A percentile compares a stretch with the other conserved stretches of the same genome.
Evolutionary conservation across 2,797 vertebrate species (phyloP).

Genomic region (Fundulus diaphanus): DNA sequence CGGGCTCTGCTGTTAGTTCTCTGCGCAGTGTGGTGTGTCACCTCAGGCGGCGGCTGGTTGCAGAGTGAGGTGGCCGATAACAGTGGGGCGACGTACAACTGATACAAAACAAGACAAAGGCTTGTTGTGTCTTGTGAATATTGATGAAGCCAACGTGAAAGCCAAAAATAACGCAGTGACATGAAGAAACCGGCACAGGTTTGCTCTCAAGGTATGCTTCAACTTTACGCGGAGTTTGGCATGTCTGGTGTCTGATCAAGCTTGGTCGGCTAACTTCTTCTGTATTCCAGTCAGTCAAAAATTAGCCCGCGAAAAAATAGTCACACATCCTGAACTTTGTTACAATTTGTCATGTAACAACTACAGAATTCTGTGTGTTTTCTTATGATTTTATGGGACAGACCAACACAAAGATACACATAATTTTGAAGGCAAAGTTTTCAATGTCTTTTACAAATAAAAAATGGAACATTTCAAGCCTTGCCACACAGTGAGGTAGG

Average conservation of each 20-base stretch:
- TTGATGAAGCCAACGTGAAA: slow-evolving; percentile 52
- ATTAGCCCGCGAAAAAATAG: not conserved
- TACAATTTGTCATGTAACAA: not conserved
- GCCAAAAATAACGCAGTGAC: slow-evolving; percentile 20
- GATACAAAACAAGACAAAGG: slow-evolving; percentile 70
- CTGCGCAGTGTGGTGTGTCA: slow-evolving; percentile 63
- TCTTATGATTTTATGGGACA: not conserved
- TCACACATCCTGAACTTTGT: not conserved
- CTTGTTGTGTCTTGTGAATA: slow-evolving; percentile 62
- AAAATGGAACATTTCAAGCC: not conserved
- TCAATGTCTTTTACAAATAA: not conserved
- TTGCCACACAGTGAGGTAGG: too few relatives aligned
- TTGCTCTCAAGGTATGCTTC: slow-evolving; percentile 12
- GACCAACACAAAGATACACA: not conserved
- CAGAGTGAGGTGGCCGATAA: slow-evolving; percentile 72
- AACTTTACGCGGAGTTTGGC: not conserved
- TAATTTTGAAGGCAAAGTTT: not conserved
- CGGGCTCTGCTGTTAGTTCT: slow-evolving; percentile 62
- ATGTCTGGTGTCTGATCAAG: not conserved
- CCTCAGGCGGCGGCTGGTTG: slow-evolving; percentile 62
- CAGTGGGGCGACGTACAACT: slow-evolving; percentile 67
- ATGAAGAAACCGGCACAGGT: not conserved
- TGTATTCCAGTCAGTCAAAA: not conserved
- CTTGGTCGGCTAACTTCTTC: slow-evolving; percentile 5
- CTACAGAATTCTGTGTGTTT: not conserved